These are phyloP conservation scores for Pelvicachromis taeniatus DNA, from an alignment of 2,113 vertebrate species.

Conservation along the genomic window DNA sequence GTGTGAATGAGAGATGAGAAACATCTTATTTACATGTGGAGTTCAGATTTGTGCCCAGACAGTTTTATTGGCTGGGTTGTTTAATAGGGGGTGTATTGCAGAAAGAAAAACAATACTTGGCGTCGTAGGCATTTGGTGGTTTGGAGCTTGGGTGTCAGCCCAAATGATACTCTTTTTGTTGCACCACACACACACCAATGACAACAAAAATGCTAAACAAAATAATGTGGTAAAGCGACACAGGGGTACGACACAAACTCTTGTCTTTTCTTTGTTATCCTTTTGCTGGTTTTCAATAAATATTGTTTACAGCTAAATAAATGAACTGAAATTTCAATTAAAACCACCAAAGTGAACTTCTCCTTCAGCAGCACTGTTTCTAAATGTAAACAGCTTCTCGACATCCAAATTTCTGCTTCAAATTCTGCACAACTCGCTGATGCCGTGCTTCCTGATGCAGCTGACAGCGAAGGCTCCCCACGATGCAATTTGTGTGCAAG, in stretches of 20 bases:
- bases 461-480: neutral
- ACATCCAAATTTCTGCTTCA: neutral
- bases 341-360: neutral
- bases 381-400: neutral
- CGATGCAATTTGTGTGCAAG: constrained; percentile 30
- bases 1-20: neutral
- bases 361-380: neutral
- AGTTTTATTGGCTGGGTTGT: neutral
- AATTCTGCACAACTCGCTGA: neutral
- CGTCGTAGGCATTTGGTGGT: neutral
- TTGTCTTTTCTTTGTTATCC: neutral
- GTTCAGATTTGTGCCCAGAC: neutral
- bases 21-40: neutral
- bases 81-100: neutral
- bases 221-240: neutral
- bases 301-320: neutral
- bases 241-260: neutral
- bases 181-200: neutral
- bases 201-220: neutral
- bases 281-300: neutral
- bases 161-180: neutral
- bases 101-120: neutral
- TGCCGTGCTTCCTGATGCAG: neutral
- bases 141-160: neutral
- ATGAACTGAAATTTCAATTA: neutral